Conservation (phyloP, 2,797 vertebrate species). For the Lemur catta region DNA sequence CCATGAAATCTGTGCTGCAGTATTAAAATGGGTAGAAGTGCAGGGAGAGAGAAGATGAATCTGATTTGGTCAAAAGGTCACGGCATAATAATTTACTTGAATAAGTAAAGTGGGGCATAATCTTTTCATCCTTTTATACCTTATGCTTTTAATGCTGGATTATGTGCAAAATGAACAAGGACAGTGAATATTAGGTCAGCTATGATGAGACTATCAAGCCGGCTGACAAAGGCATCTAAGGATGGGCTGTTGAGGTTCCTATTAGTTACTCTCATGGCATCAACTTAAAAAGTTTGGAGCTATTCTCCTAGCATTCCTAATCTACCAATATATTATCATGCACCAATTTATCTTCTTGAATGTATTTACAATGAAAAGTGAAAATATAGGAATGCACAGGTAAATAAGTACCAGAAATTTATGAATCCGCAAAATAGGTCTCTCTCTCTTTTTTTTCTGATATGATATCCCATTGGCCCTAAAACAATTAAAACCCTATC, state of each 20-base stretch:
- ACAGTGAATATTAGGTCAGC: not conserved
- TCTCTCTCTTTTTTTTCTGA: not conserved
- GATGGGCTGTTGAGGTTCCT: not conserved
- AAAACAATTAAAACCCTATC: not conserved
- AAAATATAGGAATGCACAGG: not conserved
- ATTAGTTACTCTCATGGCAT: not conserved
- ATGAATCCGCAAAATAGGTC: not conserved
- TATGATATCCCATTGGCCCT: not conserved
- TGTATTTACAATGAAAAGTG: not conserved
- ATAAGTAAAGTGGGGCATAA: not conserved
- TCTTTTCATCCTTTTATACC: not conserved
- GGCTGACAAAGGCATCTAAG: rapidly evolving
- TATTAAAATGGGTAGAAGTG: not conserved
- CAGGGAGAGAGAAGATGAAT: not conserved
- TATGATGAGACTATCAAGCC: not conserved
- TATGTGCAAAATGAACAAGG: not conserved
- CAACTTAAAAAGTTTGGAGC: not conserved
- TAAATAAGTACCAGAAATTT: not conserved
- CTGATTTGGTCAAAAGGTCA: conserved; percentile 50
- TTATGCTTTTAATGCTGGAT: not conserved
- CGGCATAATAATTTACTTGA: not conserved
- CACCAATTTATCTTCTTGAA: not conserved
- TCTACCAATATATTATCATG: not conserved
- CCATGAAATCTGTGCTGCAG: not conserved
- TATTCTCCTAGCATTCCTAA: not conserved